A percentile compares a stretch with the other conserved stretches of the same genome.
Evolutionary conservation across 1,140 invertebrate species (phyloP).

Genomic region (Triops cancriformis): DNA sequence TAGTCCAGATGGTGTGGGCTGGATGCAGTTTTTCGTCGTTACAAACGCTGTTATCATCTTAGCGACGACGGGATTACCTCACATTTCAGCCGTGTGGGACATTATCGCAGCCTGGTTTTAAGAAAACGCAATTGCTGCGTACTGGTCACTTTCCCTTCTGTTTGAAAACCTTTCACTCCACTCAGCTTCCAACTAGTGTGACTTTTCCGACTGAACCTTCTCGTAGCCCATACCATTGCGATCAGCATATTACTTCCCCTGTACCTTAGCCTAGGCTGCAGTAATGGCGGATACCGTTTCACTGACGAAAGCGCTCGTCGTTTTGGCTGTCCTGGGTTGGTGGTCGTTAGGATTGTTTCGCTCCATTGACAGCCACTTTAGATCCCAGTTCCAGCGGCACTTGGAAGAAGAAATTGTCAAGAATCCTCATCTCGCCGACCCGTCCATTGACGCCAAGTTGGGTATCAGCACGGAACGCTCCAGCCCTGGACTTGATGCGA

Average conservation of each 20-base stretch:
- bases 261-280: background rate
- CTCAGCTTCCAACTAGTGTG: background rate
- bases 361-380: constrained; percentile 22
- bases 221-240: no score
- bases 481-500: background rate
- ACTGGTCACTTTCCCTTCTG: background rate
- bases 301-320: constrained; percentile 14
- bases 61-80: constrained; percentile 23
- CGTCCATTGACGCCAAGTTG: constrained; percentile 15
- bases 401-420: constrained; percentile 15
- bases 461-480: constrained; percentile 18
- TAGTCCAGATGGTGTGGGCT: constrained; percentile 20
- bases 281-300: constrained; percentile 18
- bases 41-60: constrained; percentile 26
- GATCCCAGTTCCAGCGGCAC: constrained; percentile 16
- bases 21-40: constrained; percentile 28
- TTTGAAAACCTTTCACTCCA: background rate
- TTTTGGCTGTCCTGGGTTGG: constrained; percentile 24
- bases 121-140: background rate
- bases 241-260: background rate
- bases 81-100: constrained; percentile 18
- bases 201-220: background rate
- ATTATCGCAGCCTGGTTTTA: constrained; percentile 13
- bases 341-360: constrained; percentile 17
- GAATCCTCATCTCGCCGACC: constrained; percentile 24